Percentiles rank a stretch among this genome's conserved stretches.
These are phyloP conservation scores for Solea senegalensis DNA, from an alignment of 2,113 vertebrate genomes.

Conservation along the genomic window DNA sequence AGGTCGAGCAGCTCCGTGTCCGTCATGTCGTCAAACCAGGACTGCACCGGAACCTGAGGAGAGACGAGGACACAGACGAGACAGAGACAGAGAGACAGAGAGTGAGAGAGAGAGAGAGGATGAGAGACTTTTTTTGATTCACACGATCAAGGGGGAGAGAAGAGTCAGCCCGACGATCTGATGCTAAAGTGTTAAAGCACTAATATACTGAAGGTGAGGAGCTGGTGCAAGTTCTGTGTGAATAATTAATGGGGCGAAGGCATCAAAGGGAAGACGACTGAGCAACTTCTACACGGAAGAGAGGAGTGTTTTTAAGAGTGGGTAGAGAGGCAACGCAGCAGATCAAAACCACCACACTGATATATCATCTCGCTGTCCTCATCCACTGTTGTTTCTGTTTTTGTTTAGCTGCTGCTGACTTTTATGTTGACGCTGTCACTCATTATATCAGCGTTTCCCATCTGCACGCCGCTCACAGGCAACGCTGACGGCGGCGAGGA, in stretches of 20 bases:
- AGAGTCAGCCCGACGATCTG: background rate
- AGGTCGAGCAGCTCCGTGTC: slow-evolving; percentile 97
- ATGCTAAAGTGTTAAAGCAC: slow-evolving; percentile 27
- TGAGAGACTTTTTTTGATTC: slow-evolving; percentile 3
- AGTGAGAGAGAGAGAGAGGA: background rate
- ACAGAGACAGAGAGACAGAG: background rate
- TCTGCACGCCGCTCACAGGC: too few relatives aligned
- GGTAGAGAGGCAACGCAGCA: slow-evolving; percentile 8
- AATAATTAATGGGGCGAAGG: slow-evolving; percentile 67
- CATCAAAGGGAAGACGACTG: slow-evolving; percentile 55
- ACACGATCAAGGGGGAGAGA: slow-evolving; percentile 23
- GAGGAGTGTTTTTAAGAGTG: slow-evolving; percentile 30
- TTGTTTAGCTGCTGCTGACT: background rate
- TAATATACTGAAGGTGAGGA: slow-evolving; percentile 27
- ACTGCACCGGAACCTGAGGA: slow-evolving; percentile 94
- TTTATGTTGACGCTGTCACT: too few relatives aligned
- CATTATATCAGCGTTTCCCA: too few relatives aligned
- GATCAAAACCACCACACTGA: slow-evolving; percentile 24
- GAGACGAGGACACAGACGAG: background rate
- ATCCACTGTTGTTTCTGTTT: background rate
- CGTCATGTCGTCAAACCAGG: slow-evolving; percentile 98
- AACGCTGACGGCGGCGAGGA: too few relatives aligned
- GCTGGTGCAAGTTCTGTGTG: slow-evolving; percentile 34
- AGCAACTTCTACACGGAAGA: slow-evolving; percentile 24
- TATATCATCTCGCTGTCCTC: background rate